Base-by-base conservation (phyloP, 1,140 invertebrate species). In the Lucilia cuprina region DNA sequence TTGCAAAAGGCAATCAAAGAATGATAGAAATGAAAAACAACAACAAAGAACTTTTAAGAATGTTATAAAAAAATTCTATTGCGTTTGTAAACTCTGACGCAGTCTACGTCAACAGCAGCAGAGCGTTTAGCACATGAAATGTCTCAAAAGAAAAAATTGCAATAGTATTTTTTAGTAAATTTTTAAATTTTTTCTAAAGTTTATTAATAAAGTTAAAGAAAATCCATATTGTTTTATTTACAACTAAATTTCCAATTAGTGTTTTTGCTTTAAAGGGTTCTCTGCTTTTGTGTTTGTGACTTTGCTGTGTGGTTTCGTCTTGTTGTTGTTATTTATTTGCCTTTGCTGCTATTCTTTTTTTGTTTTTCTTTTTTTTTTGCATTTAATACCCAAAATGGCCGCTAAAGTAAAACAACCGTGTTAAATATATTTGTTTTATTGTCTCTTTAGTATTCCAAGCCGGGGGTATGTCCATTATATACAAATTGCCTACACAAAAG, bases 361-460 rank as follows among this genome's bases (percentile, higher is more conserved):
- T 30, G 1, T 30, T 30, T 3, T 30, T 30, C 3, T 30, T 30
- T 50, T 83, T 74, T 83, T 70, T 83, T 47, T 65, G 82, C 82
- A 74, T 83, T 84, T 55, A 82, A 83, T 83, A 83, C 84, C 83
- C 84, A 85, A 85, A 85, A 85, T 85, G 84, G 84, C 84, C 83
- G 84, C 82, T 82, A 65, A 84, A 77, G 41, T 49, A 80, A 80
- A 70, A 80, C 34, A 80, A 12, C 47, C 77, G 77, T 80, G 41
- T 80, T 80, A 75, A 74, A 65, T 84, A 83, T 47, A 10, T 78
- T 49, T 80, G 25, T 65, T 70, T 25, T 70, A 21, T 70, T 80
- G 35, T 47, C 12, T 19, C 2, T 41, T 41, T 30, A 30, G 3
- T 30, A 30, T 30, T 30, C 25, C 25, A 30, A 30, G 41, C 50